A percentile compares a stretch with the other conserved stretches of the same genome.
Conservation (phyloP, 2,888 invertebrate species). For the Entomobrya proxima region DNA sequence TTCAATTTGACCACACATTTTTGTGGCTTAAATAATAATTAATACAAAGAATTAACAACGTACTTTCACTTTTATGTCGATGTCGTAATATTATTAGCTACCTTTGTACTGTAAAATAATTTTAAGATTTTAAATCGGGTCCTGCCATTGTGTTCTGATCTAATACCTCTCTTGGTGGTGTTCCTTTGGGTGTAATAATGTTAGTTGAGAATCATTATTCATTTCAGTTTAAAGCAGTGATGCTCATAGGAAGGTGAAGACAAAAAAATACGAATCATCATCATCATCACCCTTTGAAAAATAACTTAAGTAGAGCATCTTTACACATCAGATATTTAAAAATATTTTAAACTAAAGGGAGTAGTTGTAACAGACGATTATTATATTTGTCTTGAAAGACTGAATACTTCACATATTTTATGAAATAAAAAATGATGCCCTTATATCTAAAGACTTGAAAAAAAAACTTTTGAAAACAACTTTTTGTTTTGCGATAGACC, state of each 20-base stretch:
- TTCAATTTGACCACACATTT: too few relatives aligned
- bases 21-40: too few relatives aligned
- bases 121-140: conserved; percentile 46
- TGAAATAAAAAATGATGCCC: conserved; percentile 55
- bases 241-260: background rate
- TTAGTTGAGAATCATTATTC: background rate
- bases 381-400: conserved; percentile 48
- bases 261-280: background rate
- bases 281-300: background rate
- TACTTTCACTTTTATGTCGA: background rate
- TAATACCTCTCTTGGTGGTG: conserved; percentile 45
- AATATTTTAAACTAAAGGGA: too few relatives aligned
- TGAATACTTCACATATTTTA: conserved; percentile 45
- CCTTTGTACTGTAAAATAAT: background rate
- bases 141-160: conserved; percentile 50
- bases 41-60: too few relatives aligned
- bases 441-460: conserved; percentile 53
- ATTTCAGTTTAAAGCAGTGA: too few relatives aligned
- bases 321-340: background rate
- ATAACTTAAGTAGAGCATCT: background rate
- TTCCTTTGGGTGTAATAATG: background rate
- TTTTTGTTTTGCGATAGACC: conserved; percentile 6
- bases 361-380: too few relatives aligned
- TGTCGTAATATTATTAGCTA: background rate
- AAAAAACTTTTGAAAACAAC: background rate